These are phyloP conservation scores for Poliocrania exsul DNA, from an alignment of 2,797 vertebrate genomes.

Conservation along the genomic window DNA sequence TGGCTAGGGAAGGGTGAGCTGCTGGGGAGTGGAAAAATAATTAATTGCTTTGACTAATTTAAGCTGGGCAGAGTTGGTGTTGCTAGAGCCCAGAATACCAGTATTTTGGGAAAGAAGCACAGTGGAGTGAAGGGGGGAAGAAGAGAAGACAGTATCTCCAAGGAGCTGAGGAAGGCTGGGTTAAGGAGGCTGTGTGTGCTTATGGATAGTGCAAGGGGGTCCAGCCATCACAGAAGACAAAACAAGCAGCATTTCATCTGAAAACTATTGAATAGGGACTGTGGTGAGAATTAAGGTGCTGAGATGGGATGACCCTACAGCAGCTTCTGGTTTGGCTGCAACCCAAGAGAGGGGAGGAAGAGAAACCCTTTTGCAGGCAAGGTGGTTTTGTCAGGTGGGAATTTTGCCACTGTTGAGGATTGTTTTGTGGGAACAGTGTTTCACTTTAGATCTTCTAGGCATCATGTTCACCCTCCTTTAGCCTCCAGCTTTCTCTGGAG, in stretches of 20 bases:
- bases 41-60: neutral
- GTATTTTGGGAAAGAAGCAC: neutral
- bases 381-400: neutral
- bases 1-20: neutral
- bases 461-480: neutral
- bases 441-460: neutral
- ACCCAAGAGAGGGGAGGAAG: neutral
- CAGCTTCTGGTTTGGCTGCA: neutral
- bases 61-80: neutral
- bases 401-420: neutral
- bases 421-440: neutral
- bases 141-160: neutral
- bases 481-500: neutral
- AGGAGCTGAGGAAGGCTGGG: neutral
- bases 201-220: neutral
- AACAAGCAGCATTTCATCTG: neutral
- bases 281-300: neutral
- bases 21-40: neutral
- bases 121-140: neutral
- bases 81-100: neutral
- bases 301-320: neutral
- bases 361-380: accelerated
- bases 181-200: neutral
- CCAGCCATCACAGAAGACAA: neutral
- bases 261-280: neutral